Evolutionary conservation across 2,888 invertebrate genomes (phyloP).

Genomic region (Stramonita haemastoma): DNA sequence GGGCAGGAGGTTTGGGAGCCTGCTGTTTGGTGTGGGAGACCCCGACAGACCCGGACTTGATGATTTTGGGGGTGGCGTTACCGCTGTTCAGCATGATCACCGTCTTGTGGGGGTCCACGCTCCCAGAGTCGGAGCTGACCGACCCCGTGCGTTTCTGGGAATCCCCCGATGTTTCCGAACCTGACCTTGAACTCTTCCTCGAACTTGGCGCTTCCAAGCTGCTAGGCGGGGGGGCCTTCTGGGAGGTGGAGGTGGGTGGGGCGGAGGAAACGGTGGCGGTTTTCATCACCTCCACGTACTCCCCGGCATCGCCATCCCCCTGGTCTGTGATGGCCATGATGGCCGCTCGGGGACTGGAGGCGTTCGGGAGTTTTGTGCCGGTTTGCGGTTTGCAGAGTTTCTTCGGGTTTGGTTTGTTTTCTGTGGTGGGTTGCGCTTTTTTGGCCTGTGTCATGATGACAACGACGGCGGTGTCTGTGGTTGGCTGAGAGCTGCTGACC

Average conservation of each 20-base stretch:
- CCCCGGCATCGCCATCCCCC: not conserved
- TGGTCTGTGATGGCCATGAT: not conserved
- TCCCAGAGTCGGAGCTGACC: not conserved
- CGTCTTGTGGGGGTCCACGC: slow-evolving; percentile 3
- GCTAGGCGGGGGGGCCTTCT: not conserved
- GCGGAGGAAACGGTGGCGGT: not conserved
- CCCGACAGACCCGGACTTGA: slow-evolving; percentile 24
- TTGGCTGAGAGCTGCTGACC: not conserved
- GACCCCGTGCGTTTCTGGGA: not conserved
- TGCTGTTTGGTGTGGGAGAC: slow-evolving; percentile 5
- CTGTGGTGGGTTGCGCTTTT: not conserved
- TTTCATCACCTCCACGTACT: slow-evolving; percentile 10
- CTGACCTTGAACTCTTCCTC: not conserved
- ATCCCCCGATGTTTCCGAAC: not conserved
- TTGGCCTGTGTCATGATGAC: not conserved
- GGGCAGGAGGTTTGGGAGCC: slow-evolving; percentile 4
- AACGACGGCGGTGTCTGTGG: too few relatives aligned
- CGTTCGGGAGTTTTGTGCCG: not conserved
- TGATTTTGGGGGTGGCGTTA: not conserved
- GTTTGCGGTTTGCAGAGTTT: not conserved
- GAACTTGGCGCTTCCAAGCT: not conserved
- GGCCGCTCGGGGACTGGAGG: not conserved
- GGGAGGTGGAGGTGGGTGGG: not conserved
- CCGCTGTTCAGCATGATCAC: not conserved
- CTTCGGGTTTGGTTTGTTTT: not conserved